phyloP scores from a whole-genome alignment of 1,140 invertebrate genomes.

The Drosophila subobscura region DNA sequence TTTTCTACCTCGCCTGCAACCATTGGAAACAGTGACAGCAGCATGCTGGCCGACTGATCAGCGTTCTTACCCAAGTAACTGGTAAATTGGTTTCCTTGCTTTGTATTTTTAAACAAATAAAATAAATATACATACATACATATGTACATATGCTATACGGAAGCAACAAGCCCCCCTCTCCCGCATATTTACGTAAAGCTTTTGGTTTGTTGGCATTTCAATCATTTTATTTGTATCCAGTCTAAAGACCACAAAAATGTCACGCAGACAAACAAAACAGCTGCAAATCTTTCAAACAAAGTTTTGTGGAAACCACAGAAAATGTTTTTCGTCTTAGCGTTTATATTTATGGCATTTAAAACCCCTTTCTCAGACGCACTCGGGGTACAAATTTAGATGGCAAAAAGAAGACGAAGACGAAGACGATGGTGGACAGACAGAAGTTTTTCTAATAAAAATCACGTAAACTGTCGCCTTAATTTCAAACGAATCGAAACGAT shows the following conservation, averaged over 20 bases:
- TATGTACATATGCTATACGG: too few relatives aligned
- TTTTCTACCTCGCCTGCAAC: too few relatives aligned
- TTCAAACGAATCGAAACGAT: conserved; percentile 67
- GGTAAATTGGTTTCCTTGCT: too few relatives aligned
- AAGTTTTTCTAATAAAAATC: conserved; percentile 76
- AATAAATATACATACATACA: too few relatives aligned
- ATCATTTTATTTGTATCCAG: conserved; percentile 47
- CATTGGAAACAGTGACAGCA: too few relatives aligned
- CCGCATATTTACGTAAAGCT: too few relatives aligned
- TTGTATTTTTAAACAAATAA: too few relatives aligned
- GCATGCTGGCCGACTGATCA: too few relatives aligned
- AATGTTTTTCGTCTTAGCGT: conserved; percentile 50
- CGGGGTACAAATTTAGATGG: conserved; percentile 63
- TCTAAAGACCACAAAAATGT: conserved; percentile 52
- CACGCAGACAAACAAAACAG: conserved; percentile 52
- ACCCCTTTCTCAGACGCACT: conserved; percentile 59
- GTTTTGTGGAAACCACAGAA: conserved; percentile 54
- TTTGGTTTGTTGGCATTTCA: conserved; percentile 12
- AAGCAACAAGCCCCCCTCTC: too few relatives aligned
- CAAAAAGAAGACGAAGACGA: conserved; percentile 19
- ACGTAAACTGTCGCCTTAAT: conserved; percentile 76
- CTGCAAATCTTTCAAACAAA: conserved; percentile 50
- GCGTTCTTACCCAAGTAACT: too few relatives aligned
- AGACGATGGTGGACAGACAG: conserved; percentile 10
- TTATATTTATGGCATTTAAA: conserved; percentile 69